Base-by-base conservation (phyloP, 2,113 vertebrate species). In the Shinisaurus crocodilurus region DNA sequence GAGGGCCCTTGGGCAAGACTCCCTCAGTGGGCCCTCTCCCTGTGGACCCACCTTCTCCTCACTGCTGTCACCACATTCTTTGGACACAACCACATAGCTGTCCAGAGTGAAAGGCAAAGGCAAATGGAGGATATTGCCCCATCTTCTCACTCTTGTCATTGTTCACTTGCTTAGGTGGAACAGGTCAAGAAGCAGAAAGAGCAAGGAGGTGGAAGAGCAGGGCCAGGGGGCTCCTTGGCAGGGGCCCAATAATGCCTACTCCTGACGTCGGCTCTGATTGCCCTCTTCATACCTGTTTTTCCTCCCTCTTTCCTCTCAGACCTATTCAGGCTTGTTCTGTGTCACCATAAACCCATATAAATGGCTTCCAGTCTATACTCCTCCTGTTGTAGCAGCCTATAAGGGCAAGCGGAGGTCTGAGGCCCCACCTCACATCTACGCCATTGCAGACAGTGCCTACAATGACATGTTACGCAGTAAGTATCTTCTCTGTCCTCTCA, bases 271-370 rank as follows among this genome's bases (percentile, higher is more conserved):
- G 7, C 69, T 0, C 0, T 9, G 83, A 34, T 70, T 83, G 57
- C 37, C 25, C 7, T 27, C 23, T 25, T 27, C 43, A 48, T 29
- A 89, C 90, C 77, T 2, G 5, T 0, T 0, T 29, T 34, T 43
- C 40, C 0, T 45, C 37, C 0, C 18, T 74, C 40, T 85, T 32
- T 86, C 77, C 90, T 34, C 69, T 40, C 97, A 99, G 99, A 99
- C 98, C 29, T 99, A 99, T 94, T 99, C 98, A 0, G 99, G 99
- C 67, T 97, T 99, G 92, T 99, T 99, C 98, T 99, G 98, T 34
- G 98, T 99, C 91, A 99, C 98, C 75, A 98, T 99, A 95, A 99
- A 99, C 94, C 98, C 99, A 60, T 99, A 99, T 97, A 99, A 99
- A 95, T 99, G 98, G 99, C 97, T 99, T 88, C 99, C 98, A 0